A percentile compares a stretch with the other conserved stretches of the same genome.
Conservation (phyloP, 2,113 vertebrate species). For the Apodemus sylvaticus region DNA sequence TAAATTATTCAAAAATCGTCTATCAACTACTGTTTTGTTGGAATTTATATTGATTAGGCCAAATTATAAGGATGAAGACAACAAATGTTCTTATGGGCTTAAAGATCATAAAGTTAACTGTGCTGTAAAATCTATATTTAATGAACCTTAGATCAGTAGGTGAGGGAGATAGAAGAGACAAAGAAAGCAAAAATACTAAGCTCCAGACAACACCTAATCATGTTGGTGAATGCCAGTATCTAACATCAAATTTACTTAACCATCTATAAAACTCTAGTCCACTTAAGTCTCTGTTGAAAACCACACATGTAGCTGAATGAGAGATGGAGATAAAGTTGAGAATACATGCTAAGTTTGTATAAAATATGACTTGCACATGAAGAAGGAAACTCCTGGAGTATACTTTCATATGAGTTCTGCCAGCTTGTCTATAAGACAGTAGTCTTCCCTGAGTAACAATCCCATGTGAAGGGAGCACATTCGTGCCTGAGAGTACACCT, state of each 20-base stretch:
- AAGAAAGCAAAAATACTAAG: neutral
- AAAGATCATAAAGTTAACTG: neutral
- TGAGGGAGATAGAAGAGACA: neutral
- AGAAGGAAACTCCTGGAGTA: neutral
- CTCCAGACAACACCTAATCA: neutral
- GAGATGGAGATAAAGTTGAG: neutral
- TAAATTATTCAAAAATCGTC: neutral
- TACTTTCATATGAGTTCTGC: neutral
- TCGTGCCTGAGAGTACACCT: neutral
- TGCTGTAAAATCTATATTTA: neutral
- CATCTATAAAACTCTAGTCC: neutral
- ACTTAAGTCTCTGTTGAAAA: neutral
- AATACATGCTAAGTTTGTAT: fast-evolving
- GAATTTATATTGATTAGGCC: neutral
- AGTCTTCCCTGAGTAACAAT: neutral
- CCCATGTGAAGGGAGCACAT: fast-evolving
- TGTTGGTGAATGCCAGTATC: neutral
- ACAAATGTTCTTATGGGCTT: neutral
- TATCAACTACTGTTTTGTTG: neutral
- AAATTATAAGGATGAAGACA: neutral
- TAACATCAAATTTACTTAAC: neutral
- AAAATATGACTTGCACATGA: neutral
- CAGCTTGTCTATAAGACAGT: neutral
- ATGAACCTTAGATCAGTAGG: neutral
- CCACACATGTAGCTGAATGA: neutral